These are phyloP conservation scores for Trissoscelio sp. DNA, from an alignment of 2,888 invertebrate genomes.

Conservation along the genomic window DNA sequence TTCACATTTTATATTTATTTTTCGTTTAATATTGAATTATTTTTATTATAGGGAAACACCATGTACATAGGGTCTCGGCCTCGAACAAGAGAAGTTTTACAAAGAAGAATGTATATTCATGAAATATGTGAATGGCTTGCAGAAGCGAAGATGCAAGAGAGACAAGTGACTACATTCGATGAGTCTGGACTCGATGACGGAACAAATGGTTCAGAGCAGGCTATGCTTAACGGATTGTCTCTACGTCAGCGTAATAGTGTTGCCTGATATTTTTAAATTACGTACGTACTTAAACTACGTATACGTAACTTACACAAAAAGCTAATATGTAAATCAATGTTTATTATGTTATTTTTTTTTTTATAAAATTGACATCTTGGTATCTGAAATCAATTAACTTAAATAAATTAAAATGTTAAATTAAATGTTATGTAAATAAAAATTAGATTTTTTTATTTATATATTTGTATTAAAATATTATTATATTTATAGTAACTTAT, in stretches of 20 bases:
- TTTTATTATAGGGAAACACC: slow-evolving; percentile 84
- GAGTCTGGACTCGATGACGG: slow-evolving; percentile 72
- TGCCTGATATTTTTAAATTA: slow-evolving; percentile 60
- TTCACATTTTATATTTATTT: slow-evolving; percentile 15
- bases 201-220: slow-evolving; percentile 71
- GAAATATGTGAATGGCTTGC: slow-evolving; percentile 91
- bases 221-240: slow-evolving; percentile 68
- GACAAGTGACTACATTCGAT: slow-evolving; percentile 72
- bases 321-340: no score
- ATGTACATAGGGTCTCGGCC: slow-evolving; percentile 90
- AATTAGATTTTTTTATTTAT: no score
- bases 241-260: slow-evolving; percentile 50
- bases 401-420: no score
- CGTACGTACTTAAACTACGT: slow-evolving; percentile 42
- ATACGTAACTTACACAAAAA: slow-evolving; percentile 15
- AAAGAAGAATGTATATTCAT: slow-evolving; percentile 89
- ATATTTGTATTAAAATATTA: no score
- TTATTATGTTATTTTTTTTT: no score
- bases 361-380: no score
- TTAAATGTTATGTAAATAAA: no score
- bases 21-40: no score
- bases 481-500: no score
- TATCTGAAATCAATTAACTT: no score
- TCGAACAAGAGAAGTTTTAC: slow-evolving; percentile 90
- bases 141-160: slow-evolving; percentile 87